These are phyloP conservation scores for Brienomyrus longianalis DNA, from an alignment of 2,113 vertebrate species.

Conservation along the genomic window DNA sequence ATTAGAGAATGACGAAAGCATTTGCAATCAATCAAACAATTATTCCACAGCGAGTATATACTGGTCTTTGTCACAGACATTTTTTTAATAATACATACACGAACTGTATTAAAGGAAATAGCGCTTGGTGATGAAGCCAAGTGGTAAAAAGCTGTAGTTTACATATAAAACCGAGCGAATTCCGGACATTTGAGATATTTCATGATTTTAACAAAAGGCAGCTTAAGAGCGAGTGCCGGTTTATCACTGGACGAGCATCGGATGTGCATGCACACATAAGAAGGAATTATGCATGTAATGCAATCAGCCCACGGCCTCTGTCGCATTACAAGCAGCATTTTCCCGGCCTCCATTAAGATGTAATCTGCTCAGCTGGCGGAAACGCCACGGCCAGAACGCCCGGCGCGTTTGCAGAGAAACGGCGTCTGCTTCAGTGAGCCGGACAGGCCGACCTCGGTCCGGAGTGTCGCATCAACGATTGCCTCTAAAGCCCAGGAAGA, in stretches of 20 bases:
- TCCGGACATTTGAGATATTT: background rate
- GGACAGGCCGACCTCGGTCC: slow-evolving; percentile 19
- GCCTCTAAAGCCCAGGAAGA: slow-evolving; percentile 28
- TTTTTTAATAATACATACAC: background rate
- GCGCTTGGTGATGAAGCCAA: background rate
- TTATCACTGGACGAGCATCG: background rate
- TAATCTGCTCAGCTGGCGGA: slow-evolving; percentile 30
- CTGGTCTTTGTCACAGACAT: background rate
- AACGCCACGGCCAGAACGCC: slow-evolving; percentile 24
- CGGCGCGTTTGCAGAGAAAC: slow-evolving; percentile 18
- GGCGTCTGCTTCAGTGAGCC: slow-evolving; percentile 22
- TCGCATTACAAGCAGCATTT: slow-evolving; percentile 21
- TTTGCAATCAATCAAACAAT: background rate
- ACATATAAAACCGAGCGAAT: background rate
- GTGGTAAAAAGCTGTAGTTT: background rate
- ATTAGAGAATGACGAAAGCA: background rate
- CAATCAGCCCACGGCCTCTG: slow-evolving; percentile 18
- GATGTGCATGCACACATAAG: background rate
- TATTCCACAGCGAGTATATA: background rate
- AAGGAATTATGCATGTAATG: slow-evolving; percentile 20
- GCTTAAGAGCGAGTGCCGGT: slow-evolving; percentile 15
- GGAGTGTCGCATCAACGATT: slow-evolving; percentile 11
- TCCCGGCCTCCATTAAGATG: slow-evolving; percentile 29
- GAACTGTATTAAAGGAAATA: background rate
- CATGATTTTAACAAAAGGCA: background rate